Evolutionary conservation across 1,140 invertebrate genomes (phyloP).

Genomic region (Episyrphus balteatus): DNA sequence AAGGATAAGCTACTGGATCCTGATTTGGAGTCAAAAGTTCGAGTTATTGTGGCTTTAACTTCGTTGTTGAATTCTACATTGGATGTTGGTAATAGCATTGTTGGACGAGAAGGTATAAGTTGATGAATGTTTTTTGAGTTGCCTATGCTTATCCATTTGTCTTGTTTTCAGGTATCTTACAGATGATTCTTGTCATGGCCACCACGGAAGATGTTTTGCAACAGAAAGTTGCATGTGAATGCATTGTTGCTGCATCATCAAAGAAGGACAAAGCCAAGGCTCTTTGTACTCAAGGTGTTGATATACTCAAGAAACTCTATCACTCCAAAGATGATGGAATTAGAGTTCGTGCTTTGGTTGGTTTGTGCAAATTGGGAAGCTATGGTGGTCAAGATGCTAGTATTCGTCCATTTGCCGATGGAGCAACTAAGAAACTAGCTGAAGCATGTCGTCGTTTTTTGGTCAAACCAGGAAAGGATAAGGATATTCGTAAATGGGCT

Average conservation of each 20-base stretch:
- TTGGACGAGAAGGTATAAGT: slow-evolving; percentile 64
- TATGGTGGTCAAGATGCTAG: slow-evolving; percentile 94
- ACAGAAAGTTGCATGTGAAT: slow-evolving; percentile 91
- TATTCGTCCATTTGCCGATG: slow-evolving; percentile 87
- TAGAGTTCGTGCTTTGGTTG: slow-evolving; percentile 79
- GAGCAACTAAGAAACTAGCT: slow-evolving; percentile 84
- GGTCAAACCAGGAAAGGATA: slow-evolving; percentile 72
- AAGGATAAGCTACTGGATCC: slow-evolving; percentile 76
- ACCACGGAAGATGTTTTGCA: slow-evolving; percentile 72
- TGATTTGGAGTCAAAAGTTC: slow-evolving; percentile 82
- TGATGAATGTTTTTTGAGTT: too few species aligned
- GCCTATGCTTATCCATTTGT: neutral
- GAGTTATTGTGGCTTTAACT: slow-evolving; percentile 81
- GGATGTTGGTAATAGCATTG: slow-evolving; percentile 86
- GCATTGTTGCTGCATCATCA: slow-evolving; percentile 88
- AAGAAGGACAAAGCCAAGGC: slow-evolving; percentile 95
- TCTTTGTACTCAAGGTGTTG: slow-evolving; percentile 82
- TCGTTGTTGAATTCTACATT: slow-evolving; percentile 81
- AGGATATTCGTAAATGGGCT: slow-evolving; percentile 88
- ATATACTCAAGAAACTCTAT: slow-evolving; percentile 91
- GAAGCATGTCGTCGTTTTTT: slow-evolving; percentile 87
- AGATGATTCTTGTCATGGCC: slow-evolving; percentile 97
- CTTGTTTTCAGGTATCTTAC: slow-evolving; percentile 55
- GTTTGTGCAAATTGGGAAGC: slow-evolving; percentile 93
- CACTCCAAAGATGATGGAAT: slow-evolving; percentile 84